Evolutionary conservation across 2,797 vertebrate genomes (phyloP).

Genomic region (Poecile montanus): DNA sequence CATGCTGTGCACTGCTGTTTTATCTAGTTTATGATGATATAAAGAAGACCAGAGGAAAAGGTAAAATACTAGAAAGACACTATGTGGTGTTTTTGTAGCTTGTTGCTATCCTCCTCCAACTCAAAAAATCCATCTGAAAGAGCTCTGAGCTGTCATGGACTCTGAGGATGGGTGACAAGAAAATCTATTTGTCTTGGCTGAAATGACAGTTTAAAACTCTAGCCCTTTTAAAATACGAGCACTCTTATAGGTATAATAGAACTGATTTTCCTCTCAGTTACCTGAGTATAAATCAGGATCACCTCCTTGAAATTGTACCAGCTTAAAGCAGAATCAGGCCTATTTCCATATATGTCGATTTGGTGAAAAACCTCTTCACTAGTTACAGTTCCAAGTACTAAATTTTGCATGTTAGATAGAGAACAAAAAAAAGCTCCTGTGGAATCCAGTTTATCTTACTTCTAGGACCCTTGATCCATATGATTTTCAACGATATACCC

Average conservation of each 20-base stretch:
- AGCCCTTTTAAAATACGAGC: background rate
- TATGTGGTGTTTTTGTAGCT: background rate
- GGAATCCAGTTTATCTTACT: background rate
- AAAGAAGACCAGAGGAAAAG: slow-evolving; percentile 22
- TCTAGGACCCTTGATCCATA: background rate
- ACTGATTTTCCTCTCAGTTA: slow-evolving; percentile 25
- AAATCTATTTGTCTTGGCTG: slow-evolving; percentile 51
- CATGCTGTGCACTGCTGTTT: background rate
- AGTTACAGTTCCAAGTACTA: background rate
- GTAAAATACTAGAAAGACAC: slow-evolving; percentile 10
- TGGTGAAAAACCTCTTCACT: background rate
- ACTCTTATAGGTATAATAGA: background rate
- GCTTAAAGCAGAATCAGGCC: background rate
- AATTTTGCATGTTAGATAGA: background rate
- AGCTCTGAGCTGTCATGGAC: slow-evolving; percentile 1
- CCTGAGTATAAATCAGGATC: background rate
- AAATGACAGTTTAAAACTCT: slow-evolving; percentile 31
- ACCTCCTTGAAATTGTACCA: background rate
- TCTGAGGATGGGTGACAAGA: slow-evolving; percentile 32
- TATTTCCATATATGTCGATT: background rate
- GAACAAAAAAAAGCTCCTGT: background rate
- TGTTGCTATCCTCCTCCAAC: background rate
- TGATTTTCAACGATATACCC: background rate
- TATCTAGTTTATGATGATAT: background rate
- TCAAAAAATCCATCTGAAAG: slow-evolving; percentile 16